phyloP scores from a whole-genome alignment of 2,888 invertebrate species.

The Phortica magna region DNA sequence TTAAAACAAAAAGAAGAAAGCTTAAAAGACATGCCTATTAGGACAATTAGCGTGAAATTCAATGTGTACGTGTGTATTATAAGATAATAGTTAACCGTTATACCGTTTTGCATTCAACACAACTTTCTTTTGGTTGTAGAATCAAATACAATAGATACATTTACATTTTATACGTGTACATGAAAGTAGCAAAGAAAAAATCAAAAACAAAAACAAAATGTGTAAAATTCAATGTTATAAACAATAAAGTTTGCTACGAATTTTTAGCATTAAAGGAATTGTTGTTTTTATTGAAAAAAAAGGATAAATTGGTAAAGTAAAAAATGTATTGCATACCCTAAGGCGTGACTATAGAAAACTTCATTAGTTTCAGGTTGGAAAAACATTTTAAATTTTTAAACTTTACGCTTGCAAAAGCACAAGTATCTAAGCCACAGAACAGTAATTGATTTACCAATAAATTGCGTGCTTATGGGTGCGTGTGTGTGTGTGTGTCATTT shows the following conservation, averaged over 20 bases:
- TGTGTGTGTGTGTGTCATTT: too few species aligned
- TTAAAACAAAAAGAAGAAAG: neutral
- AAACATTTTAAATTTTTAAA: too few species aligned
- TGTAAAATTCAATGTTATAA: constrained; percentile 15
- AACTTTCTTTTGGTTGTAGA: constrained; percentile 7
- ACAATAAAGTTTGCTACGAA: constrained; percentile 24
- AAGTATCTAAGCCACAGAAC: too few species aligned
- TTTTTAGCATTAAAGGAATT: constrained; percentile 14
- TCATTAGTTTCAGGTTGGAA: too few species aligned
- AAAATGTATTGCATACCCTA: too few species aligned
- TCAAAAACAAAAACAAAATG: neutral
- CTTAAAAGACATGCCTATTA: constrained; percentile 24
- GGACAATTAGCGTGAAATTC: constrained; percentile 1
- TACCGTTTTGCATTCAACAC: neutral
- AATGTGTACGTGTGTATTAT: neutral
- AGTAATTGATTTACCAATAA: too few species aligned
- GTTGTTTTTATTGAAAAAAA: neutral
- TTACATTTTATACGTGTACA: constrained; percentile 25
- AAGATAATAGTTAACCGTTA: constrained; percentile 4
- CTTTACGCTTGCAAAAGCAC: too few species aligned
- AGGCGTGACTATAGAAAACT: too few species aligned
- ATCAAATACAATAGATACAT: constrained; percentile 13
- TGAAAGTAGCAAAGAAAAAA: constrained; percentile 1
- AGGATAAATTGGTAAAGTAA: neutral
- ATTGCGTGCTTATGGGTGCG: too few species aligned